Base-by-base conservation (phyloP, 2,888 invertebrate species). In the Cephus runcator region DNA sequence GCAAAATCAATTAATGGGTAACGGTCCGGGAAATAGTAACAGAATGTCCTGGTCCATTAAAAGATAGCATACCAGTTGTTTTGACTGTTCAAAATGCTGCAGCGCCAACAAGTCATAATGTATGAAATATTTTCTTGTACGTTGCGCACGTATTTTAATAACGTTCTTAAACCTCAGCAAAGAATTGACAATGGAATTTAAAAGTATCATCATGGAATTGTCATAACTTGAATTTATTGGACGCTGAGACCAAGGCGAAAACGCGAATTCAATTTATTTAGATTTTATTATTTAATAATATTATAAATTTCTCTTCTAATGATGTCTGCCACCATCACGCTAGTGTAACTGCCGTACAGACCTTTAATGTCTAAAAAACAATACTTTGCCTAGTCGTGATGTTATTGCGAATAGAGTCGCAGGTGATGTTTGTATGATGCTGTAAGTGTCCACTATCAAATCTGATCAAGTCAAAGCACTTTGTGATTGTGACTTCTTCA, bases 71-170 rank as follows among this genome's bases (percentile, higher is more conserved):
- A 90, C 88, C 79, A 93, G 94, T 91, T 95, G 95, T 90, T 94
- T 95, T 90, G 94, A 94, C 91, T 95, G 95, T 92, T 94, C 94
- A 86, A 94, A 94, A 88, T 95, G 95, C 92, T 95, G 95, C 89
- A 93, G 93, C 87, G 93, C 93, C 84, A 93, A 92, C 86, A 93
- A 93, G 90, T 89, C 89, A 69, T 90, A 88, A 88, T 73, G 40
- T 76, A 36, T 69, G 76, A 56, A 56, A 56, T 23, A 23, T 56
- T 56, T 56, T 23, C 23, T 56, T 56, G 73, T 74, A 34, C 33
- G 74, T 34, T 34, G n/a, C 31, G 33, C 31, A 31, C 15, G 33
- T 71, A 71, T 71, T 71, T 33, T 23, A 23, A 23, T 33, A 31
- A 71, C 6, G 12, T 34, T 31, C 6, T 12, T 6, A 31, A 71